Percentiles rank a stretch among this genome's conserved stretches.
phyloP scores from a whole-genome alignment of 2,888 invertebrate genomes.

The Lycocerus yunnanus region DNA sequence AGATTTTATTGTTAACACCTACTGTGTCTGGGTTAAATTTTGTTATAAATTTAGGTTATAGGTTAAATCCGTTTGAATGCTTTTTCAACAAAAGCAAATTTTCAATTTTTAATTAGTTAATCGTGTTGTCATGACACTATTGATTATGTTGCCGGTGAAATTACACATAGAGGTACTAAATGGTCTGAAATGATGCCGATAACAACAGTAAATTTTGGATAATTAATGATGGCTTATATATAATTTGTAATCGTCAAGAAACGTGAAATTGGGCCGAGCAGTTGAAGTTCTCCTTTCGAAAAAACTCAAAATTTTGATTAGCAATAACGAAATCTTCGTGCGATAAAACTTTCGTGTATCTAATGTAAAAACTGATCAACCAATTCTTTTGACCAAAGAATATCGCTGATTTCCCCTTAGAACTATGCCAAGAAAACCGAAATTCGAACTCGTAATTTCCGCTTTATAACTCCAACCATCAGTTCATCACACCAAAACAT shows the following conservation, averaged over 20 bases:
- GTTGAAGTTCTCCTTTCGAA: no score
- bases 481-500: not conserved
- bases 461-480: no score
- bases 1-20: not conserved
- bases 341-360: no score
- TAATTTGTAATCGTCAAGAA: no score
- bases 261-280: no score
- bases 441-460: no score
- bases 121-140: not conserved
- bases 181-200: not conserved
- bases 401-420: no score
- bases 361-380: no score
- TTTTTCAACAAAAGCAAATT: not conserved
- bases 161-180: not conserved
- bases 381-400: not conserved
- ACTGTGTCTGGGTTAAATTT: not conserved
- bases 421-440: no score
- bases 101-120: not conserved
- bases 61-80: not conserved
- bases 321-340: no score
- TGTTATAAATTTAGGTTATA: not conserved
- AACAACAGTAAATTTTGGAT: not conserved
- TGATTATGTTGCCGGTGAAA: not conserved
- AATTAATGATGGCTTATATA: not conserved
- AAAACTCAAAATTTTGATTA: no score